Evolutionary conservation across 2,888 invertebrate genomes (phyloP).

Genomic region (Oscheius onirici): DNA sequence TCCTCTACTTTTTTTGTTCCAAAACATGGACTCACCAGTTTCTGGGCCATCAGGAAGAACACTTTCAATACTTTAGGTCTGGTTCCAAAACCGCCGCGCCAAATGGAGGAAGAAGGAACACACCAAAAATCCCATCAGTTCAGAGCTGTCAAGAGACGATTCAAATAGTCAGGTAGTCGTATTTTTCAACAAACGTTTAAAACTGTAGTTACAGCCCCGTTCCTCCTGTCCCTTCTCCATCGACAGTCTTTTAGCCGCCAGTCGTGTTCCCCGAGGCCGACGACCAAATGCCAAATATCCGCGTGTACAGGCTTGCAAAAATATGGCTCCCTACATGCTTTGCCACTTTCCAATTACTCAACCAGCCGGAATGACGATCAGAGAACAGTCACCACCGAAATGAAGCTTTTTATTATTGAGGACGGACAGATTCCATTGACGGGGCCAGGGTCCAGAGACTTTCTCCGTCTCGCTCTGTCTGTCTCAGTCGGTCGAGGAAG

Average conservation of each 20-base stretch:
- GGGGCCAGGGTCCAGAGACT: conserved; percentile 20
- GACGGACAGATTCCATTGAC: conserved; percentile 19
- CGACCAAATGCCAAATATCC: conserved; percentile 75
- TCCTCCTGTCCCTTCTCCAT: conserved; percentile 72
- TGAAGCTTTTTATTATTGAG: background rate
- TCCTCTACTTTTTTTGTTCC: too few relatives aligned
- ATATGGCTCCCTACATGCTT: conserved; percentile 72
- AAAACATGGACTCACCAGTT: too few relatives aligned
- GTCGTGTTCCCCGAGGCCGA: conserved; percentile 74
- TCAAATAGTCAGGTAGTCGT: background rate
- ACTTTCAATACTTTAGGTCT: conserved; percentile 78
- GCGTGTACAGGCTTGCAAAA: conserved; percentile 74
- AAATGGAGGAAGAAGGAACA: conserved; percentile 98
- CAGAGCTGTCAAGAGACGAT: background rate
- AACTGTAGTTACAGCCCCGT: conserved; percentile 39
- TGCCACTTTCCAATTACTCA: conserved; percentile 75
- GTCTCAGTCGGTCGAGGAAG: conserved; percentile 20
- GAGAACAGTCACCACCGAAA: conserved; percentile 25
- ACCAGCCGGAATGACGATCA: conserved; percentile 73
- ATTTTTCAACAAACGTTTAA: too few relatives aligned
- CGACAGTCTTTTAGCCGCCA: conserved; percentile 73
- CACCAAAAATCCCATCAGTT: background rate
- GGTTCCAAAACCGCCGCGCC: conserved; percentile 98
- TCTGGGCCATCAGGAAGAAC: background rate
- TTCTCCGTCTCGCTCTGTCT: conserved; percentile 8